A percentile compares a stretch with the other conserved stretches of the same genome.
These are phyloP conservation scores for Toxotes lorentzi DNA, from an alignment of 2,797 vertebrate genomes.

Conservation along the genomic window DNA sequence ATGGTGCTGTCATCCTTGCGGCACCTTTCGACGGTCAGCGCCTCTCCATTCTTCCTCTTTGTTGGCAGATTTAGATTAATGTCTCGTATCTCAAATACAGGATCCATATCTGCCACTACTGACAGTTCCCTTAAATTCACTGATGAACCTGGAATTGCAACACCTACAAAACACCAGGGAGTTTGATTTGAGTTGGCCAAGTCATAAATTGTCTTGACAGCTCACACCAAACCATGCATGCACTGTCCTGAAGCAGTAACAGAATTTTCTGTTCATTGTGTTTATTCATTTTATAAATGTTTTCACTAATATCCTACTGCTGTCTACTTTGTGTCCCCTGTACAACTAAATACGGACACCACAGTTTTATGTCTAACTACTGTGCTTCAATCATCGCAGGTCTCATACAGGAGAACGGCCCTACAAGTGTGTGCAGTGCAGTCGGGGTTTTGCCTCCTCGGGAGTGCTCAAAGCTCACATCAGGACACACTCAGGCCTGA, in stretches of 20 bases:
- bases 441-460: slow-evolving; percentile 97
- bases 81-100: neutral
- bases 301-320: too few relatives aligned
- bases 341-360: neutral
- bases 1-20: slow-evolving; percentile 10
- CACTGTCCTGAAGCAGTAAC: neutral
- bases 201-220: slow-evolving; percentile 3
- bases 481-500: slow-evolving; percentile 95
- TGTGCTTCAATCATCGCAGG: slow-evolving; percentile 74
- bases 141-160: neutral
- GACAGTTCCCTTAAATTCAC: slow-evolving; percentile 14
- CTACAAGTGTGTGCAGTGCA: slow-evolving; percentile 97
- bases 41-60: neutral
- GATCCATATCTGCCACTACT: neutral
- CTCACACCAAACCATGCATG: neutral
- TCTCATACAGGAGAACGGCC: slow-evolving; percentile 98
- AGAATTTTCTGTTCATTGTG: neutral
- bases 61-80: slow-evolving; percentile 3
- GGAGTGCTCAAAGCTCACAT: slow-evolving; percentile 98
- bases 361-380: neutral
- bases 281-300: neutral
- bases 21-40: neutral
- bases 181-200: slow-evolving; percentile 11
- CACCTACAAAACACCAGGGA: neutral
- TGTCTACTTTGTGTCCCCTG: neutral